phyloP scores from a whole-genome alignment of 1,140 invertebrate species.

The Pomacea maculata region DNA sequence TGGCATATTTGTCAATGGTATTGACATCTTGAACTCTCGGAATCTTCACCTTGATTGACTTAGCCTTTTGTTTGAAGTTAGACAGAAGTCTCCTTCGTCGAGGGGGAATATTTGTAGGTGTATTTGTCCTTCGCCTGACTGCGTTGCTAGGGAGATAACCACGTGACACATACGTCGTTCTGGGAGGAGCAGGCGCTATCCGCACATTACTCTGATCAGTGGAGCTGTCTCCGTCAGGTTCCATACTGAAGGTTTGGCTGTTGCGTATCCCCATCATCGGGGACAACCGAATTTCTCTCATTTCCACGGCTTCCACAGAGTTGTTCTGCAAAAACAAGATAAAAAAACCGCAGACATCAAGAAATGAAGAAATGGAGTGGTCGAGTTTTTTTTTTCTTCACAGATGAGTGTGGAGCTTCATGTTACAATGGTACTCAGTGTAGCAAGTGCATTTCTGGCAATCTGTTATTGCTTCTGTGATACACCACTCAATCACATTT shows the following conservation, averaged over 20 bases:
- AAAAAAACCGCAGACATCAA: constrained; percentile 10
- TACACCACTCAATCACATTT: no score
- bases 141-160: constrained; percentile 45
- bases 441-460: no score
- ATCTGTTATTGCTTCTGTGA: no score
- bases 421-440: no score
- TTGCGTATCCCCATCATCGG: constrained; percentile 83
- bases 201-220: constrained; percentile 47
- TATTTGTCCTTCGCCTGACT: constrained; percentile 43
- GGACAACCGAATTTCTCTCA: constrained; percentile 67
- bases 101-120: constrained; percentile 27
- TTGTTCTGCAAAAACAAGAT: constrained; percentile 34
- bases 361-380: neutral
- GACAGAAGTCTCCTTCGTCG: constrained; percentile 54
- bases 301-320: constrained; percentile 38
- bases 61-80: constrained; percentile 55
- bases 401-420: no score
- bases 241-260: constrained; percentile 66
- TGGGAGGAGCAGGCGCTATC: constrained; percentile 45
- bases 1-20: constrained; percentile 95
- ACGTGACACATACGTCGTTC: constrained; percentile 39
- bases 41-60: constrained; percentile 69
- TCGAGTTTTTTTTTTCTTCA: no score
- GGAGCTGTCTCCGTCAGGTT: constrained; percentile 32
- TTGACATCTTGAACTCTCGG: constrained; percentile 97